Conservation (phyloP, 1,140 invertebrate species). For the Nephila pilipes region DNA sequence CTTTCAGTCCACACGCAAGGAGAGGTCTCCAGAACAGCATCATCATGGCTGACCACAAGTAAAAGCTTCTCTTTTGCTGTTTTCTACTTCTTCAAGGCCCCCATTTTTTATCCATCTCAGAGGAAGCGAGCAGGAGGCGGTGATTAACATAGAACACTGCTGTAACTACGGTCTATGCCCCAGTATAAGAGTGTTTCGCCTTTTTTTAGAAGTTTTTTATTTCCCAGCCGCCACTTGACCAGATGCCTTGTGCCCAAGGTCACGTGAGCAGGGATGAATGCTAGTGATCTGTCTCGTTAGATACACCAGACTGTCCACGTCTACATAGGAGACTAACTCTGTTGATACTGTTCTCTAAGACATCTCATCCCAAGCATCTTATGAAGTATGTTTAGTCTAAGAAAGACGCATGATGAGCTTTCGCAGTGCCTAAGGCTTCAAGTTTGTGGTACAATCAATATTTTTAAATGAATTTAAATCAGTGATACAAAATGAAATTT, state of each 20-base stretch:
- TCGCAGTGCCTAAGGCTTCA: neutral
- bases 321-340: neutral
- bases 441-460: neutral
- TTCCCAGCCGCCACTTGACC: neutral
- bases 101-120: neutral
- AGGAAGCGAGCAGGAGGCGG: neutral
- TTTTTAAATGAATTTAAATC: too few species aligned
- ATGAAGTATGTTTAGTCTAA: neutral
- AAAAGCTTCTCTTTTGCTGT: neutral
- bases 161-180: constrained; percentile 49
- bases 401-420: neutral
- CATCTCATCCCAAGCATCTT: neutral
- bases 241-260: neutral
- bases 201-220: neutral
- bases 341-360: neutral
- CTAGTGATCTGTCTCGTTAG: neutral
- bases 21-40: neutral
- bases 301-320: neutral
- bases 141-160: neutral
- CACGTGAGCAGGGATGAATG: constrained; percentile 9
- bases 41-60: constrained; percentile 1
- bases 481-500: neutral
- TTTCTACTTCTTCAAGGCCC: neutral
- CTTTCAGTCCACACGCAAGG: neutral
- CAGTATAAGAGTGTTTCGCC: constrained; percentile 32